Percentiles rank a stretch among this genome's conserved stretches.
Conservation (phyloP, 2,888 invertebrate genomes). For the Eudasyphora cyanicolor region DNA sequence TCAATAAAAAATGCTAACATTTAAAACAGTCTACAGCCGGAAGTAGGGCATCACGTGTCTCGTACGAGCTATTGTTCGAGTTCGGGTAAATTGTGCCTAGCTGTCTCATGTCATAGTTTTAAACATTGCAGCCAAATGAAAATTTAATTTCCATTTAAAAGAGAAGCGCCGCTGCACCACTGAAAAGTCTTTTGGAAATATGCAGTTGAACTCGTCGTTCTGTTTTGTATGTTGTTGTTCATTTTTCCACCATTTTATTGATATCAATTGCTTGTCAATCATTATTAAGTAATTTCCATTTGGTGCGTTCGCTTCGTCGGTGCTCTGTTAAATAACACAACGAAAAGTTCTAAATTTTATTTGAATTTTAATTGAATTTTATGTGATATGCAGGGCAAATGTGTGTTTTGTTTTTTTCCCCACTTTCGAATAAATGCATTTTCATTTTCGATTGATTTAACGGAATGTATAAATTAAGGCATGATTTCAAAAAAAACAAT, state of each 20-base stretch:
- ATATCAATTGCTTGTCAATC: conserved; percentile 65
- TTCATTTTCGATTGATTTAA: not conserved
- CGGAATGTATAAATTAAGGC: not conserved
- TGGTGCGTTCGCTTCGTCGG: not conserved
- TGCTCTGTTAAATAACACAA: not conserved
- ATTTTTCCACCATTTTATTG: conserved; percentile 29
- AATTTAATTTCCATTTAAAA: not conserved
- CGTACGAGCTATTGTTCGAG: not conserved
- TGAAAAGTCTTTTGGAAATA: too few species aligned
- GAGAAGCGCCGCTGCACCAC: not conserved
- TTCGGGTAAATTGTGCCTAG: not conserved
- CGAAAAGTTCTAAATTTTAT: conserved; percentile 10
- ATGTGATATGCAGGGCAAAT: too few species aligned
- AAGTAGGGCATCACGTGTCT: not conserved
- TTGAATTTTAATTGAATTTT: conserved; percentile 42
- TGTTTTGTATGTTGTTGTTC: conserved; percentile 7
- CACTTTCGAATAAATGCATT: not conserved
- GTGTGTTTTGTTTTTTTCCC: not conserved
- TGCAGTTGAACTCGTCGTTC: not conserved
- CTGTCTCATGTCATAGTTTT: not conserved
- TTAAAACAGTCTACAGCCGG: not conserved
- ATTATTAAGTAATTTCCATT: conserved; percentile 52
- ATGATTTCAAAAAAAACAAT: not conserved
- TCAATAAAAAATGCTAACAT: too few species aligned
- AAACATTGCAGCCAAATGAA: not conserved